Conservation (phyloP, 2,113 vertebrate species). For the Lipophrys pholis region DNA sequence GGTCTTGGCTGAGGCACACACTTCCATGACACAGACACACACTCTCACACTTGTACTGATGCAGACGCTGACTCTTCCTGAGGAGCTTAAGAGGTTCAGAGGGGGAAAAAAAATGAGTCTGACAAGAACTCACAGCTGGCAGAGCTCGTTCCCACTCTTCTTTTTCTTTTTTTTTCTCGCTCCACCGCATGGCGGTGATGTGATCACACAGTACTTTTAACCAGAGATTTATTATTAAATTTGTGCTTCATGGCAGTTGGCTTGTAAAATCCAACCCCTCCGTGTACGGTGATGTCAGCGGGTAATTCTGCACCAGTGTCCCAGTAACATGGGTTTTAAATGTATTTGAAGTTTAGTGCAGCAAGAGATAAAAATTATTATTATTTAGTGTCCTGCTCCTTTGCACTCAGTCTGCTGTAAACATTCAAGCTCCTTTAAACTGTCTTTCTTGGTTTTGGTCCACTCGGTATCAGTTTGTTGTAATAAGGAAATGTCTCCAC, state of each 20-base stretch:
- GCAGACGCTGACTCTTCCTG: constrained; percentile 41
- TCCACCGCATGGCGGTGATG: constrained; percentile 12
- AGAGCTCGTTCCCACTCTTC: constrained; percentile 1
- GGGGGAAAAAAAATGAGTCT: constrained; percentile 21
- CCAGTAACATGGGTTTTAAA: neutral
- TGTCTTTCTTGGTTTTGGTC: too few relatives aligned
- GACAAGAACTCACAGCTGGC: constrained; percentile 72
- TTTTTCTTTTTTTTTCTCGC: neutral
- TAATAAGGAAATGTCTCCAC: too few relatives aligned
- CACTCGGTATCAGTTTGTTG: too few relatives aligned
- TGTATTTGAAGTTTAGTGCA: neutral
- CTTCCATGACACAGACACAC: constrained; percentile 29
- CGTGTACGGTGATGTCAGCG: neutral
- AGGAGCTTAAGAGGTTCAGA: constrained; percentile 48
- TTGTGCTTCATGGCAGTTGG: constrained; percentile 20
- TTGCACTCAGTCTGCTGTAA: too few relatives aligned
- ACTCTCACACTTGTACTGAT: constrained; percentile 11
- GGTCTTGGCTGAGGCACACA: neutral
- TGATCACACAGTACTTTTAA: constrained; percentile 19
- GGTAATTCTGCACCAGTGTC: neutral
- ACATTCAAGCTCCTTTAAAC: too few relatives aligned
- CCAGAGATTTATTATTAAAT: constrained; percentile 29
- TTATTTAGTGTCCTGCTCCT: neutral
- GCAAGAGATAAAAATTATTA: too few relatives aligned
- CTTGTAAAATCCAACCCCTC: constrained; percentile 8